Conservation (phyloP, 2,113 vertebrate species). For the Ptilonorhynchus violaceus region DNA sequence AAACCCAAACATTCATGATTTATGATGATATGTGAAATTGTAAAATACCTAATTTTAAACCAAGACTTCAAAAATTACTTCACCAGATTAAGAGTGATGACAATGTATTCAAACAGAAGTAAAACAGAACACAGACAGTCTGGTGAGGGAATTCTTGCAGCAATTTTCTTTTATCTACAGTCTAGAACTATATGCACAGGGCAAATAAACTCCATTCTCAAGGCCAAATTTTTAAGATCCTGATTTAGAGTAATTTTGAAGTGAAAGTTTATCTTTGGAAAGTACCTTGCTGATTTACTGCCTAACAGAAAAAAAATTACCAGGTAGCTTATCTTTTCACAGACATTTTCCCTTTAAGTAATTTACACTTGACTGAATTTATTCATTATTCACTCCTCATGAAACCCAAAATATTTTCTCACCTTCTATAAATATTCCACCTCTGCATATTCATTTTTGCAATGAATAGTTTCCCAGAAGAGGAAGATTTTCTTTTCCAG, state of each 20-base stretch:
- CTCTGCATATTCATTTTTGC: not conserved
- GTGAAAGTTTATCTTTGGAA: not conserved
- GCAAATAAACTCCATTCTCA: not conserved
- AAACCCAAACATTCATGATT: slow-evolving; percentile 39
- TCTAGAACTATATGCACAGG: not conserved
- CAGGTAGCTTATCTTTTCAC: slow-evolving; percentile 9
- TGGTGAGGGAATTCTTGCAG: not conserved
- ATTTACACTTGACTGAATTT: not conserved
- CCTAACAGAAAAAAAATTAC: not conserved
- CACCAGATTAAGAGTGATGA: slow-evolving; percentile 18
- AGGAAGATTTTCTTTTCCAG: not conserved
- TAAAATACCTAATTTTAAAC: slow-evolving; percentile 49
- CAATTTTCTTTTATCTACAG: not conserved
- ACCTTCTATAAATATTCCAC: slow-evolving; percentile 32
- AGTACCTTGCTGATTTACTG: not conserved
- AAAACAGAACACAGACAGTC: not conserved
- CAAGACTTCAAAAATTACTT: slow-evolving; percentile 30
- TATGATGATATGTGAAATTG: not conserved
- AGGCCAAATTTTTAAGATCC: not conserved
- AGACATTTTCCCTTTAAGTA: slow-evolving; percentile 11
- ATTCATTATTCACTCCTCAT: slow-evolving; percentile 26
- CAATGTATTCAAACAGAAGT: not conserved
- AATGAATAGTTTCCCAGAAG: slow-evolving; percentile 22
- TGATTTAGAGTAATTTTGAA: not conserved
- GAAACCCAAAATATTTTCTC: slow-evolving; percentile 45